Base-by-base conservation (phyloP, 2,797 vertebrate genomes). In the Helarctos malayanus region DNA sequence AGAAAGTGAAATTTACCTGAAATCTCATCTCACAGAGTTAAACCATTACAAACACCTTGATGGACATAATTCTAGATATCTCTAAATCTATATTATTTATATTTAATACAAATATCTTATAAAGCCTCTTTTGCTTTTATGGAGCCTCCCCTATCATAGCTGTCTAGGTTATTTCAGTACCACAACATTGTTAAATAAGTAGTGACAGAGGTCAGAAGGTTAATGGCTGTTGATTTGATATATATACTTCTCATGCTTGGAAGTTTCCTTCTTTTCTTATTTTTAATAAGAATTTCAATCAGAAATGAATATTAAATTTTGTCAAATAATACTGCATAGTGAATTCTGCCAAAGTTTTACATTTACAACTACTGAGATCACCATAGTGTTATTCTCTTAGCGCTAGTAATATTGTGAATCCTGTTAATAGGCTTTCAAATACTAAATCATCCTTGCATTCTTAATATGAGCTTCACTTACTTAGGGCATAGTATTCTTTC, bases 201-300 rank as follows among this genome's bases (percentile, higher is more conserved):
- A 25, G 23, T 63, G 9, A 82, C 11, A 59, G 25, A 76, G 27
- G 38, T 84, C 78, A 57, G 29, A 94, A 92, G 29, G 38, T 52
- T 52, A 91, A 84, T 49, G 19, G 38, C 18, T 95, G 15, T 25
- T 88, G 45, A 69, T 45, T 9, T 82, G 35, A 29, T 25, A 71
- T 63, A 76, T 29, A 25, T 29, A 83, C 27, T 85, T 80, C 61
- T 47, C n/a, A 54, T 32, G 71, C 45, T 41, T 56, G 25, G 11
- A 76, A 52, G 41, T 49, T 76, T 86, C 52, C 59, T 90, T 85
- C 49, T 68, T 54, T 78, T 71, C 80, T 88, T 18, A 56, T 54
- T 91, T 91, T 83, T 86, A 93, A 93, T 82, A 94, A 83, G 41
- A 88, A 89, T 79, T 63, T 83, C 78, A 91, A 79, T n/a, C 78